Percentiles rank a stretch among this genome's conserved stretches.
These are phyloP conservation scores for Mimachlamys varia DNA, from an alignment of 2,888 invertebrate genomes.

Conservation along the genomic window DNA sequence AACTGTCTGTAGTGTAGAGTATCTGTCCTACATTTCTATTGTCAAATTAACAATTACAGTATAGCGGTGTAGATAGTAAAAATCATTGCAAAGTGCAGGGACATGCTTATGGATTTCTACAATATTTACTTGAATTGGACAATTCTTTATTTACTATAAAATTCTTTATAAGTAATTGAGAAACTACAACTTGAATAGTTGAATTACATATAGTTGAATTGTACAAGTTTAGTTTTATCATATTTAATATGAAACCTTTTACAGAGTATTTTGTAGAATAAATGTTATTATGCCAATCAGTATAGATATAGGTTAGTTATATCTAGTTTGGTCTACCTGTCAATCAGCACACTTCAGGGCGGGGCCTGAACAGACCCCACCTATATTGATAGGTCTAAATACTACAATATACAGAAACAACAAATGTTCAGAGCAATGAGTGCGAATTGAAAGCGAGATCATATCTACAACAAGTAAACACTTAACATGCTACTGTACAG, in stretches of 20 bases:
- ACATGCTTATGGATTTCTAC: neutral
- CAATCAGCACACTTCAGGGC: neutral
- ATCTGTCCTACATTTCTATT: neutral
- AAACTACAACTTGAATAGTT: too few species aligned
- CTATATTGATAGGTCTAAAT: conserved; percentile 31
- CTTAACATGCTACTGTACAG: neutral
- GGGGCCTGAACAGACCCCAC: conserved; percentile 16
- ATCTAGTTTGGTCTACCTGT: neutral
- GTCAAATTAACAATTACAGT: neutral
- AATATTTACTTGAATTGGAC: neutral
- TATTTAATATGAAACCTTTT: neutral
- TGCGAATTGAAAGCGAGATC: neutral
- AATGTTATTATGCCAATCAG: conserved; percentile 7
- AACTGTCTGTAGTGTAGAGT: neutral
- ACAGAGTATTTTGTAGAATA: neutral
- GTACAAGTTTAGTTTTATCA: too few species aligned
- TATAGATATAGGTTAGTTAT: conserved; percentile 22
- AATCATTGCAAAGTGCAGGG: neutral
- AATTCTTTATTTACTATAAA: neutral
- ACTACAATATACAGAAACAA: conserved; percentile 35
- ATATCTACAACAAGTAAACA: neutral
- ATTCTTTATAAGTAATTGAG: neutral
- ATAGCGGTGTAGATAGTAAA: neutral
- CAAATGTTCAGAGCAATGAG: neutral
- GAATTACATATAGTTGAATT: too few species aligned